phyloP scores from a whole-genome alignment of 2,888 invertebrate genomes.

The Ctenicera cuprea region DNA sequence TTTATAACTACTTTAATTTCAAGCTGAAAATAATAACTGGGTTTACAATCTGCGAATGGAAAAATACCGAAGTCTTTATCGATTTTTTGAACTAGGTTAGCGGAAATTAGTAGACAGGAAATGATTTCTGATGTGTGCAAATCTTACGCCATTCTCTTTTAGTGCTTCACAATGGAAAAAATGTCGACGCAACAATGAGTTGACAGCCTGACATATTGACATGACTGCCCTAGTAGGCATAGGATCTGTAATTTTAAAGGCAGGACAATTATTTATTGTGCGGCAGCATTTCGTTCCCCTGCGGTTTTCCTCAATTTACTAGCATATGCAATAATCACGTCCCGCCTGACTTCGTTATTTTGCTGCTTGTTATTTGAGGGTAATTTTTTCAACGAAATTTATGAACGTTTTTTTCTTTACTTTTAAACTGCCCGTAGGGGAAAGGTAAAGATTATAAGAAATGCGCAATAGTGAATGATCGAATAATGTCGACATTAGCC shows the following conservation, averaged over 20 bases:
- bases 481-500: no score
- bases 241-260: slow-evolving; percentile 55
- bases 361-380: slow-evolving; percentile 3
- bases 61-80: no score
- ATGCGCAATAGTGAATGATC: no score
- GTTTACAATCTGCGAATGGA: no score
- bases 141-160: slow-evolving; percentile 42
- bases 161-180: slow-evolving; percentile 36
- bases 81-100: not conserved
- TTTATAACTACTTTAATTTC: no score
- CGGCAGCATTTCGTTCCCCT: slow-evolving; percentile 60
- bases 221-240: slow-evolving; percentile 53
- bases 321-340: slow-evolving; percentile 63
- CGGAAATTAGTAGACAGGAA: slow-evolving; percentile 30
- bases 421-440: not conserved
- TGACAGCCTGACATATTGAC: slow-evolving; percentile 51
- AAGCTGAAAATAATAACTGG: no score
- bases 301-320: slow-evolving; percentile 60
- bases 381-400: no score
- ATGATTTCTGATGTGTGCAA: slow-evolving; percentile 33
- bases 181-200: slow-evolving; percentile 53
- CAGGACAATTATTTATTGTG: slow-evolving; percentile 60
- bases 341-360: slow-evolving; percentile 52
- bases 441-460: no score
- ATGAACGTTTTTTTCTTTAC: not conserved